Percentiles rank a stretch among this genome's conserved stretches.
Conservation (phyloP, 2,888 invertebrate species). For the Phaedon cochleariae region DNA sequence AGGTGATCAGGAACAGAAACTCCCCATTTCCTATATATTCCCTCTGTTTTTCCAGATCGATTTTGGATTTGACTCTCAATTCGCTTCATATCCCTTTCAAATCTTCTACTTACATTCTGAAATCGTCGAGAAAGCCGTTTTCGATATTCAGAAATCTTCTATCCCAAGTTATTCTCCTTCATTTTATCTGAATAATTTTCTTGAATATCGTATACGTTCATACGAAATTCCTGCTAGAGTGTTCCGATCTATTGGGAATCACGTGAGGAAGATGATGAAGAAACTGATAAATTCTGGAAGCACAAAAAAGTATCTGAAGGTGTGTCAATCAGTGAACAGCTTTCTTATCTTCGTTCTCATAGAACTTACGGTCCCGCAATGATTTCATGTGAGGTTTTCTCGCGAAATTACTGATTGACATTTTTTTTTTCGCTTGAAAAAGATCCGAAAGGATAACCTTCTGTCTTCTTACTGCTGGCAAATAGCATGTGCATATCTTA, state of each 20-base stretch:
- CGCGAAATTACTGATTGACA: no score
- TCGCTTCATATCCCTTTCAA: neutral
- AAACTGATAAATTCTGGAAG: neutral
- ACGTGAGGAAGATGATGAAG: neutral
- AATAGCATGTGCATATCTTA: no score
- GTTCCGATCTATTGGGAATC: neutral
- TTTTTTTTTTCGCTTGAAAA: no score
- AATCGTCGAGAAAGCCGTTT: slow-evolving; percentile 1
- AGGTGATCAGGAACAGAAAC: neutral
- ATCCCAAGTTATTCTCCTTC: neutral
- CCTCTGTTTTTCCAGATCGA: neutral
- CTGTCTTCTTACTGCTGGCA: no score
- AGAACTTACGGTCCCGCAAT: no score
- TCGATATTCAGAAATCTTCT: slow-evolving; percentile 1
- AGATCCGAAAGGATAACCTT: no score
- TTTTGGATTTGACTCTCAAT: slow-evolving; percentile 2
- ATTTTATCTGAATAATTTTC: neutral
- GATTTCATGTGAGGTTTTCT: no score
- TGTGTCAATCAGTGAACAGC: no score
- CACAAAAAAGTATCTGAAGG: no score
- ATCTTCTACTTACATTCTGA: neutral
- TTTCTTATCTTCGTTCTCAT: no score
- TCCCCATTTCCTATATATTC: neutral
- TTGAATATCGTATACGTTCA: neutral
- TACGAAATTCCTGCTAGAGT: neutral